Base-by-base conservation (phyloP, 2,797 vertebrate genomes). In the Pangasius krempfi region DNA sequence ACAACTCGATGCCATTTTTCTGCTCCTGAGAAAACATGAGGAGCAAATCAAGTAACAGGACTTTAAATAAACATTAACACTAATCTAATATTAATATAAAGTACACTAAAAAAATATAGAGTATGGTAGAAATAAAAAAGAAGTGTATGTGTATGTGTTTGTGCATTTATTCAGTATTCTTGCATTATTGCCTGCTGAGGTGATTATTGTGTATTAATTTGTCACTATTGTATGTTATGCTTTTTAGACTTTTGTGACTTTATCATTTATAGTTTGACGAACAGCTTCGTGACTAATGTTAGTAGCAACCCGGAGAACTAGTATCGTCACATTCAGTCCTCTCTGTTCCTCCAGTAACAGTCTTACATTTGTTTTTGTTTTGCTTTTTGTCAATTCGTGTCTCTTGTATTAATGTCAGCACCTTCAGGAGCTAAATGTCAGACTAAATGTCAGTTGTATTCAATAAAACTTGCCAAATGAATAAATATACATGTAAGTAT, bases 1-100 rank as follows among this genome's bases (percentile, higher is more conserved):
- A 99, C 62, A 99, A 94, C 91, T 99, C 97, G 33, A 99, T 95
- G 86, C 97, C 96, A 91, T 98, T 98, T 94, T 96, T 98, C 94
- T 97, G 95, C 88, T 94, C 97, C 97, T 99, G 93, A 40, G 79
- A 90, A 68, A 81, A 60, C 18, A 84, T 85, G 10, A 87, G 54
- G 30, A 73, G 60, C 1, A 2, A 52, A 18, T 14, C 37, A 52
- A 72, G 27, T 22, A n/a, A 18, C 22, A 64, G 14, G 87, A 75
- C 37, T 25, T 73, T 22, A 73, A 20, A 9, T 47, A 47, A 47
- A 68, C 16, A 44, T 18, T 10, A 56, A 50, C 37, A 72, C 30
- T 18, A 18, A 40, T 47, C 10, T 52, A 14, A 66, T n/a, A 40
- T 40, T n/a, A 27, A 56, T 27, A 37, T 40, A 27, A 58, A n/a